Evolutionary conservation across 2,113 vertebrate species (phyloP), one percentile per base, ranked within the genome.

Genomic region (Archocentrus centrarchus): DNA sequence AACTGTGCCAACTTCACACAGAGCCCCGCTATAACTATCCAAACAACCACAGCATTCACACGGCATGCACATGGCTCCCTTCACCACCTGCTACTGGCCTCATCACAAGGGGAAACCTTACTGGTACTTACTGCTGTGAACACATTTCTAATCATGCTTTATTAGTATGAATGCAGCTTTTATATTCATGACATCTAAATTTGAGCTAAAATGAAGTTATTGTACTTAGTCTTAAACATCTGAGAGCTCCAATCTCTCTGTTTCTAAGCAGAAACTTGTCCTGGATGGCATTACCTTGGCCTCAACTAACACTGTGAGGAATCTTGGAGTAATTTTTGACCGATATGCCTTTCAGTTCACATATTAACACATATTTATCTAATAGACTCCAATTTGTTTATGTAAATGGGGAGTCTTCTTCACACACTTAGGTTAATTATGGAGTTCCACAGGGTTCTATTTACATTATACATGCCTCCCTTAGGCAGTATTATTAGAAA

Each of bases 31-130:
- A 87, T 94, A 87, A 79, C 84, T 78, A 73, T 84, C 79, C 81
- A 89, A 95, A 96, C 95, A 95, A 94, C 80, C 90, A 70, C 85
- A 84, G 91, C 89, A 93, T 95, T 95, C 90, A 95, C 91, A 92
- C 91, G 84, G 79, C 83, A 86, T 59, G 39, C 92, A 91, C 92
- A 93, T 80, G 88, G 78, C 86, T 89, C 81, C 59, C 66, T 88
- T 82, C 85, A 88, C 90, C 94, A 94, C 93, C 92, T 94, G 94
- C 90, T 89, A 61, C 79, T 89, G 88, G 89, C 89, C 84, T 60
- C 81, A 7, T 82, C 82, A 90, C 89, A 86, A 92, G 66, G 86
- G 66, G 64, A 85, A 90, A 88, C 85, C 83, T 93, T 84, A 62
- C 86, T 91, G 79, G 50, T 70, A 73, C 70, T 86, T 79, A 70